Base-by-base conservation (phyloP, 2,113 vertebrate genomes). In the Danionella cerebrum region DNA sequence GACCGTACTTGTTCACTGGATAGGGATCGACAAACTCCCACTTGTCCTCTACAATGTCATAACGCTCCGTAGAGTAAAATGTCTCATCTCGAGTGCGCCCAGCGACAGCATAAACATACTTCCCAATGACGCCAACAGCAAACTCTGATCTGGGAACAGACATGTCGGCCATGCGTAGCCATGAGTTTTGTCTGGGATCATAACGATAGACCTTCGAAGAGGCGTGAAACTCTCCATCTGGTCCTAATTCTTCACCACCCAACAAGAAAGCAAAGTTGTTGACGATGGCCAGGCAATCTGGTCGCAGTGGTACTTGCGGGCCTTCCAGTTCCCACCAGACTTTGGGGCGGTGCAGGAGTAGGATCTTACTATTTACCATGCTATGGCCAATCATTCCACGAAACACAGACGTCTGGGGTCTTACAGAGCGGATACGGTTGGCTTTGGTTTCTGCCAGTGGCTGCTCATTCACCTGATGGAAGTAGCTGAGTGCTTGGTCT, bases 281-380 rank as follows among this genome's bases (percentile, higher is more conserved):
- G 52, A 98, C 90, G 19, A 98, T 97, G 13, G 96, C 95, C 77
- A 98, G 87, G 77, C 96, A 98, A 84, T 98, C 96, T 0, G 96
- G 96, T 16, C 96, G 86, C 10, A 98, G 83, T 31, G 96, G 96
- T 74, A 98, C 96, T 85, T 98, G 94, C 50, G 96, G 95, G 5
- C 96, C 96, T 77, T 98, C 95, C 62, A 98, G 83, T 71, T 98
- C 96, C 96, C 96, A 98, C 96, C 96, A 98, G 76, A 97, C 90
- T 82, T 95, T 93, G 5, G 95, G 95, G 65, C 94, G 94, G 87
- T 98, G 95, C 78, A 98, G 84, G 42, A 98, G 91, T 63, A 98
- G 91, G 78, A 98, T 97, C 88, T 98, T 98, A 84, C 93, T 98
- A 85, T 98, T 98, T 76, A 98, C 96, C 96, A 98, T 98, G 80